phyloP scores from a whole-genome alignment of 2,797 vertebrate genomes.

The Siniperca scherzeri region DNA sequence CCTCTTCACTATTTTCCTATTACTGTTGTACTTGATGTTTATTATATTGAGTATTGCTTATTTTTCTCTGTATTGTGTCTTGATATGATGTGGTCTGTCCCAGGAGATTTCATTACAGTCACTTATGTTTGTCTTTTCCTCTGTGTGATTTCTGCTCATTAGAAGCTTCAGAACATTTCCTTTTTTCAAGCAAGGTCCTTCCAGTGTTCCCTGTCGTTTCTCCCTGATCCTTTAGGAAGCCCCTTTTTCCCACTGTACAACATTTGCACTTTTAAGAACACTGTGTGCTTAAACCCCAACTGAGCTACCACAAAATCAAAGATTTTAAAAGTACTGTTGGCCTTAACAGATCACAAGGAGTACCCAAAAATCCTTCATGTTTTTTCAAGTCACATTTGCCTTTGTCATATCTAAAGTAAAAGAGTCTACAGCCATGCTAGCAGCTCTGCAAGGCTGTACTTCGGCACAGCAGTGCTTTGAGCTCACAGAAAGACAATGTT shows the following conservation, averaged over 20 bases:
- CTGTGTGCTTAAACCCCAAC: background rate
- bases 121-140: conserved; percentile 18
- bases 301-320: conserved; percentile 2
- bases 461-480: background rate
- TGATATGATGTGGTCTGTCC: conserved; percentile 27
- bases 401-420: conserved; percentile 12
- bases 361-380: background rate
- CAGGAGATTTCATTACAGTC: conserved; percentile 9
- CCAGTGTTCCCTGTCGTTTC: conserved; percentile 14
- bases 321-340: conserved; percentile 3
- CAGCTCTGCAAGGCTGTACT: background rate
- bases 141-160: conserved; percentile 21
- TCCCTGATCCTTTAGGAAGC: conserved; percentile 32
- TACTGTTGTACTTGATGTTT: conserved; percentile 27
- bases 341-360: conserved; percentile 1
- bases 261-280: conserved; percentile 35
- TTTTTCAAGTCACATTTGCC: background rate
- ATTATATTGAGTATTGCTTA: conserved; percentile 43
- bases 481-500: background rate
- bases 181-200: conserved; percentile 11
- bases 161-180: background rate
- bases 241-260: background rate
- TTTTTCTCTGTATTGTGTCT: conserved; percentile 24
- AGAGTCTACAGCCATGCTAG: background rate
- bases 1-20: conserved; percentile 31